Conservation (phyloP, 2,888 invertebrate genomes). For the Drosophila pseudotalamancana region DNA sequence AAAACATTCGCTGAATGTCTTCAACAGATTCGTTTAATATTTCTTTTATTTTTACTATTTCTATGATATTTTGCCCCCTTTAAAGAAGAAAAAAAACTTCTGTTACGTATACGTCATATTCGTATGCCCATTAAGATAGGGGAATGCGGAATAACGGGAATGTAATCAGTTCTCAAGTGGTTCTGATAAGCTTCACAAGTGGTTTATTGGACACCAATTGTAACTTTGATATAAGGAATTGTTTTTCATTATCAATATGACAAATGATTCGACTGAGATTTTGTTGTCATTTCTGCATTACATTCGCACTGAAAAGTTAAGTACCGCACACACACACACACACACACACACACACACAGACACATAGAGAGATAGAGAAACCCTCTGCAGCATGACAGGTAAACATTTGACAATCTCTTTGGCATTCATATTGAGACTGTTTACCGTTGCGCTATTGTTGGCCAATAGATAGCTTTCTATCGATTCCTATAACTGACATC, state of each 20-base stretch:
- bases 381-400: not conserved
- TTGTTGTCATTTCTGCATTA: not conserved
- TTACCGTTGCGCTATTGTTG: constrained; percentile 1
- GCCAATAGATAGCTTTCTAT: constrained; percentile 42
- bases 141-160: not conserved
- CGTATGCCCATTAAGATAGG: too few relatives aligned
- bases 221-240: constrained; percentile 5
- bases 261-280: constrained; percentile 21
- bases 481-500: constrained; percentile 48
- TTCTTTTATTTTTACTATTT: not conserved
- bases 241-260: constrained; percentile 28
- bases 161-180: constrained; percentile 42
- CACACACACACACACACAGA: not conserved
- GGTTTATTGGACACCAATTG: constrained; percentile 26
- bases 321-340: not conserved
- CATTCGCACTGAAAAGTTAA: not conserved
- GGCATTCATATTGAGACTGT: constrained; percentile 14
- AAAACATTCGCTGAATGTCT: too few relatives aligned
- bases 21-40: too few relatives aligned
- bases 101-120: constrained; percentile 18
- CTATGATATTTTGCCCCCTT: not conserved
- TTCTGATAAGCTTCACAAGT: constrained; percentile 41
- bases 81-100: not conserved
- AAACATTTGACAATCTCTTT: constrained; percentile 31
- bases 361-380: not conserved